A percentile compares a stretch with the other conserved stretches of the same genome.
These are phyloP conservation scores for Ondatra zibethicus DNA, from an alignment of 2,113 vertebrate genomes.

Conservation along the genomic window DNA sequence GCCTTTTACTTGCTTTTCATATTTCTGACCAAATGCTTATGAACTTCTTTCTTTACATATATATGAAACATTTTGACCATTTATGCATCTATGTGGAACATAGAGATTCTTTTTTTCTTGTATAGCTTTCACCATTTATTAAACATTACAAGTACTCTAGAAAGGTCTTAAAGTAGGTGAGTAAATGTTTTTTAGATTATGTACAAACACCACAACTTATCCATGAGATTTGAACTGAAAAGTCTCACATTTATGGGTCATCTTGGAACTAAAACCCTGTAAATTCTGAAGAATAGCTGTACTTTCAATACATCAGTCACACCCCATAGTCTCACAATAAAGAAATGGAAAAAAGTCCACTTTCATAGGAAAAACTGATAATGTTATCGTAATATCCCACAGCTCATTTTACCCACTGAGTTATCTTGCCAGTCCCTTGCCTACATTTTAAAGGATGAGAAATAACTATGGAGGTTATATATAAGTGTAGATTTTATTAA, in stretches of 20 bases:
- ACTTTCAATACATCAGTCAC: neutral
- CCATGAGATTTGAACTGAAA: neutral
- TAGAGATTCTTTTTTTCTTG: neutral
- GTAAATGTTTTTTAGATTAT: neutral
- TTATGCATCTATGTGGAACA: neutral
- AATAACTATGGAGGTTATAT: neutral
- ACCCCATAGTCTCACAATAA: neutral
- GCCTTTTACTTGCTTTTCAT: constrained; percentile 70
- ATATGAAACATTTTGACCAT: neutral
- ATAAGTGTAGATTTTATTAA: neutral
- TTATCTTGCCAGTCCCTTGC: neutral
- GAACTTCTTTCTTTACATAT: constrained; percentile 71
- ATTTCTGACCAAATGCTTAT: constrained; percentile 71
- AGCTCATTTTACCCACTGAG: neutral
- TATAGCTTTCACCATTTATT: neutral
- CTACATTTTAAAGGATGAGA: neutral
- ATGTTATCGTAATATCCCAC: neutral
- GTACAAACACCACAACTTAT: neutral
- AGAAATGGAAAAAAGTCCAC: neutral
- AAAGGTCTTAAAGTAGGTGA: neutral
- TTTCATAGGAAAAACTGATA: neutral
- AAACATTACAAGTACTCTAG: neutral
- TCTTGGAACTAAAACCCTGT: neutral
- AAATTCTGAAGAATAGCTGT: neutral
- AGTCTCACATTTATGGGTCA: neutral